Conservation (phyloP, 2,797 vertebrate species). For the Rhinichthys osculus region DNA sequence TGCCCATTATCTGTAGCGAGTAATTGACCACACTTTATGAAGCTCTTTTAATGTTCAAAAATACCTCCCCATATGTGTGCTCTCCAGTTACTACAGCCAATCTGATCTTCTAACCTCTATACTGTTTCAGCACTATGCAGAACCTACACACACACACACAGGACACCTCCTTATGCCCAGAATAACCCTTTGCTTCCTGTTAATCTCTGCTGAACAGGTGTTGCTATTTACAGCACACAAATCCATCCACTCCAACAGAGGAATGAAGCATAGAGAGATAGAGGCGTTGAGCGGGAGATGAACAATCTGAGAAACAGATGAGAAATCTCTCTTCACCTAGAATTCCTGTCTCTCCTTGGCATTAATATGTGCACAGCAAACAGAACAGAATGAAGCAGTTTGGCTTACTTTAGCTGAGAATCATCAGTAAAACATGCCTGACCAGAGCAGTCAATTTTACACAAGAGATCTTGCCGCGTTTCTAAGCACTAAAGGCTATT, state of each 20-base stretch:
- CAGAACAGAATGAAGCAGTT: not conserved
- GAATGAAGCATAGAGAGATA: conserved; percentile 2
- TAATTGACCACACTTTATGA: conserved; percentile 1
- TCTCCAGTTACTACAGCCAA: conserved; percentile 6
- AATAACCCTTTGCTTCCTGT: conserved; percentile 74
- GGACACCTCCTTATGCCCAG: conserved; percentile 68
- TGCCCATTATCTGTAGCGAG: not conserved
- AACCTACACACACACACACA: not conserved
- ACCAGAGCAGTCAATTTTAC: not conserved
- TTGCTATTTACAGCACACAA: conserved; percentile 80
- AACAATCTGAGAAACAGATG: conserved; percentile 3
- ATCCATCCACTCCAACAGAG: conserved; percentile 75
- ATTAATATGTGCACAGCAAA: not conserved
- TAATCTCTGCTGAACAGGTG: conserved; percentile 84
- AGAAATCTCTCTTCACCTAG: not conserved
- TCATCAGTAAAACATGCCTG: not conserved
- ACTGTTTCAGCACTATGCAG: conserved; percentile 23
- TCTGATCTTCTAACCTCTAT: conserved; percentile 33
- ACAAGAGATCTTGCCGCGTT: not conserved
- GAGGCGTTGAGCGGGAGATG: not conserved
- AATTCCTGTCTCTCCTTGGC: not conserved
- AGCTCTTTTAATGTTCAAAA: conserved; percentile 23
- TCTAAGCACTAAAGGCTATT: conserved; percentile 16
- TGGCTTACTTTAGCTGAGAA: not conserved
- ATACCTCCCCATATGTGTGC: conserved; percentile 14